Evolutionary conservation across 2,888 invertebrate genomes (phyloP), one percentile per base, ranked within the genome.

Genomic region (Microdon myrmicae): DNA sequence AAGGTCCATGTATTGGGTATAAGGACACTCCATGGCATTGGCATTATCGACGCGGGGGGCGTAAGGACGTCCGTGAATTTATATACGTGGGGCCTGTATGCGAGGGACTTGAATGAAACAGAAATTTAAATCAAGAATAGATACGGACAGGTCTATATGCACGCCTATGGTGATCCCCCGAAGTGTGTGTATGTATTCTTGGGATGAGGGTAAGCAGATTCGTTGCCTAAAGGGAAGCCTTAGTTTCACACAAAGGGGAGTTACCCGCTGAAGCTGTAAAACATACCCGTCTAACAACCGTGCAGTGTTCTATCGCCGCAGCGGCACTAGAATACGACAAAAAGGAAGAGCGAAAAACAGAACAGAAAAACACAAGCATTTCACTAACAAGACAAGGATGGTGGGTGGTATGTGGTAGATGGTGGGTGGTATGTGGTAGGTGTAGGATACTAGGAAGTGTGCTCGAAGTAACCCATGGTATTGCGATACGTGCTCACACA

Each of bases 141-240:
- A 44, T 56, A 49, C 54, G 49, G 48, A 44, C 41, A 31, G 29
- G 39, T 56, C 49, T 45, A 56, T 39, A 56, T 49, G 49, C 51
- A 55, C 48, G 44, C 55, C 31, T 32, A 29, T 37, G 37, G 48
- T 48, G 45, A 55, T 49, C 38, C 55, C 20, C 34, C n/a, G n/a
- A n/a, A n/a, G n/a, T n/a, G n/a, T n/a, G n/a, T n/a, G n/a, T n/a
- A n/a, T n/a, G n/a, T n/a, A n/a, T n/a, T n/a, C n/a, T n/a, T n/a
- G n/a, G n/a, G n/a, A n/a, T n/a, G n/a, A n/a, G n/a, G n/a, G 43
- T 48, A 56, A 48, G 31, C 19, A 44, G 17, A 20, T 16, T 25
- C 13, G 23, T 19, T 29, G 14, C 10, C 14, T 48, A 13, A 28
- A 26, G 12, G 23, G 28, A 20, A 26, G 26, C 45, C 37, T 45